phyloP scores from a whole-genome alignment of 2,113 vertebrate genomes.

The Ophthalmolycus amberensis region DNA sequence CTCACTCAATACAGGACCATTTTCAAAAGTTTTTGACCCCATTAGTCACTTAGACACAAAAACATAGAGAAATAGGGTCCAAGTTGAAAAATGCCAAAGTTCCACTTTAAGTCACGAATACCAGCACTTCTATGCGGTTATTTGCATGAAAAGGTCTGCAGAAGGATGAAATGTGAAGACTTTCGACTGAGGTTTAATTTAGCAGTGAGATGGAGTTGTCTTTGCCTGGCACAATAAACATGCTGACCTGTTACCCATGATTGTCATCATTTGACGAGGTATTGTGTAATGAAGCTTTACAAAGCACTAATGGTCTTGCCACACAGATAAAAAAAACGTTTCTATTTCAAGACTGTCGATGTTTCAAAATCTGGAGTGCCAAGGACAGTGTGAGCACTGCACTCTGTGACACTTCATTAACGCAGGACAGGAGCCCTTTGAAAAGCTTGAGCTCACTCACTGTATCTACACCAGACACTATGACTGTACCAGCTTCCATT shows the following conservation, averaged over 20 bases:
- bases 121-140: background rate
- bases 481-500: background rate
- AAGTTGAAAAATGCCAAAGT: background rate
- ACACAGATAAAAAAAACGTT: constrained; percentile 54
- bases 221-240: constrained; percentile 27
- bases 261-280: constrained; percentile 38
- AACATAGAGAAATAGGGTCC: background rate
- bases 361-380: constrained; percentile 46
- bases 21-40: background rate
- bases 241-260: constrained; percentile 18
- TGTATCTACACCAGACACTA: background rate
- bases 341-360: constrained; percentile 60
- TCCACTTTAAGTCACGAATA: background rate
- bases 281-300: constrained; percentile 61
- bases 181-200: constrained; percentile 29
- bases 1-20: background rate
- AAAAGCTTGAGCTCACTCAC: background rate
- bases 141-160: background rate
- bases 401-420: constrained; percentile 42
- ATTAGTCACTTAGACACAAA: background rate
- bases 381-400: constrained; percentile 43
- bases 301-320: constrained; percentile 43
- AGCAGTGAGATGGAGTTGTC: constrained; percentile 22
- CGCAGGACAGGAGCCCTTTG: background rate
- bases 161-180: background rate